Conservation (phyloP, 1,140 invertebrate species). For the Tyrophagus putrescentiae region DNA sequence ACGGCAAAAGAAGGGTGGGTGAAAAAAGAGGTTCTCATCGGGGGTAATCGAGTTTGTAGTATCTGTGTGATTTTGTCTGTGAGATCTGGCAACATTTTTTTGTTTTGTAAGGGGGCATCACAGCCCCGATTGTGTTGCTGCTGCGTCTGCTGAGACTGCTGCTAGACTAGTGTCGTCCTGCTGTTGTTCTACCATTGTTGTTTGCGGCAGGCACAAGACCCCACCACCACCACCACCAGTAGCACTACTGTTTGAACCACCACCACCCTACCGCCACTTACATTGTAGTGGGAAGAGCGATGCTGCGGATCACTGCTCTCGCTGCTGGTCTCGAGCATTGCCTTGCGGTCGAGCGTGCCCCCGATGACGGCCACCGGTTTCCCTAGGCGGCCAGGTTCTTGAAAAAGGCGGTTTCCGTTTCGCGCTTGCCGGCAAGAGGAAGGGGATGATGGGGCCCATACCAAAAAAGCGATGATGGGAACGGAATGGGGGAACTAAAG, state of each 20-base stretch:
- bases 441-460: conserved; percentile 28
- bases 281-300: conserved; percentile 1
- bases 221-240: neutral
- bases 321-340: conserved; percentile 56
- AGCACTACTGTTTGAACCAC: neutral
- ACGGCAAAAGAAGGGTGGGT: too few relatives aligned
- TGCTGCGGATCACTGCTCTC: conserved; percentile 44
- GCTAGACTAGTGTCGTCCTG: too few relatives aligned
- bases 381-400: conserved; percentile 23
- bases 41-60: too few relatives aligned
- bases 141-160: too few relatives aligned
- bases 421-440: conserved; percentile 26
- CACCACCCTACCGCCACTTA: neutral
- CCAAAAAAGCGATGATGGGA: conserved; percentile 28
- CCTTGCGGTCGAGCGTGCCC: conserved; percentile 45
- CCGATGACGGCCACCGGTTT: conserved; percentile 19
- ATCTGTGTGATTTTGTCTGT: too few relatives aligned
- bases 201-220: too few relatives aligned
- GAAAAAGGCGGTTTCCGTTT: conserved; percentile 20
- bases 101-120: too few relatives aligned
- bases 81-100: too few relatives aligned
- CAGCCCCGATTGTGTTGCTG: too few relatives aligned
- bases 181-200: too few relatives aligned
- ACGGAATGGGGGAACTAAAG: conserved; percentile 28
- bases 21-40: too few relatives aligned